Evolutionary conservation across 2,888 invertebrate genomes (phyloP).

Genomic region (Stenotaenia linearis): DNA sequence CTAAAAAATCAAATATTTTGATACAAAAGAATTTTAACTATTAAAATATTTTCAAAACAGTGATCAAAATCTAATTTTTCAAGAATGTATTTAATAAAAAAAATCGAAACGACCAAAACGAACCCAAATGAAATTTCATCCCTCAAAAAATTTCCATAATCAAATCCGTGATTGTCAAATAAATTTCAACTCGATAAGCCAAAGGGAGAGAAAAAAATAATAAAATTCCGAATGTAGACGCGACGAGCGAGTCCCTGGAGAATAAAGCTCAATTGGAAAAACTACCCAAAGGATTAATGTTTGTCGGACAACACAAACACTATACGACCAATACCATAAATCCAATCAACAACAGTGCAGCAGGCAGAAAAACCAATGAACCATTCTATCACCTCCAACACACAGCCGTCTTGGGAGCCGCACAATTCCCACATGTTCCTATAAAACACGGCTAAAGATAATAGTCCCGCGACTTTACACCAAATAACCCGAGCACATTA

Average conservation of each 20-base stretch:
- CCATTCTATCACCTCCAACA: constrained; percentile 7
- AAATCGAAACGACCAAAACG: background rate
- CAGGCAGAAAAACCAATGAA: constrained; percentile 17
- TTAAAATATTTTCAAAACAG: too few relatives aligned
- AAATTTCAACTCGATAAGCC: background rate
- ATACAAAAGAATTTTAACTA: too few relatives aligned
- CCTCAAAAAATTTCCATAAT: background rate
- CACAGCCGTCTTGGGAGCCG: constrained; percentile 1
- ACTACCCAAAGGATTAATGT: constrained; percentile 6
- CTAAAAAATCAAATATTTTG: too few relatives aligned
- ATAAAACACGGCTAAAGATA: background rate
- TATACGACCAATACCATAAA: constrained; percentile 26
- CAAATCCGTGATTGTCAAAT: background rate
- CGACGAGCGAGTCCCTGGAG: background rate
- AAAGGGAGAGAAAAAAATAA: background rate
- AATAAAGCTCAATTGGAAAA: constrained; percentile 12
- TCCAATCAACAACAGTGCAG: constrained; percentile 22
- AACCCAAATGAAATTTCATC: background rate
- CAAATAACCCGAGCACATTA: background rate
- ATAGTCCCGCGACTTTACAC: background rate
- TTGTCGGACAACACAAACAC: background rate
- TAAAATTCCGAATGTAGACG: background rate
- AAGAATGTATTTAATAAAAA: background rate
- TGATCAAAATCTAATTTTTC: background rate
- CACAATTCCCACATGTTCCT: constrained; percentile 5